These are phyloP conservation scores for Clavelina lepadiformis DNA, from an alignment of 23 tunicate species.

Conservation along the genomic window DNA sequence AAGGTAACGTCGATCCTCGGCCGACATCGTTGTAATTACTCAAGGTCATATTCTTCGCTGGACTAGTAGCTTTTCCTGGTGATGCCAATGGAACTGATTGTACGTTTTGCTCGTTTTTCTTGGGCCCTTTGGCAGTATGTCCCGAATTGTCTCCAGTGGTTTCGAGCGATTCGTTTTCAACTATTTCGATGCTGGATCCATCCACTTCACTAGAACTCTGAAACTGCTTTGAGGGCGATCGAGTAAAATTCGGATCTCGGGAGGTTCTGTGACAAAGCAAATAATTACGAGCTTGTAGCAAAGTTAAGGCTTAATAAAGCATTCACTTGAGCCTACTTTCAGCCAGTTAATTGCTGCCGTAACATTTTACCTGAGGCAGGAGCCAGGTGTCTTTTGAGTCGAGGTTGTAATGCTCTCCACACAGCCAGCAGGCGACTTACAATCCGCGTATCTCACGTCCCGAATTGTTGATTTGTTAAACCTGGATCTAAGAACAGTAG, in stretches of 20 bases:
- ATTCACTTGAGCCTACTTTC: too few relatives aligned
- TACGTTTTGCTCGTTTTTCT: neutral
- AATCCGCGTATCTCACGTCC: conserved; percentile 5
- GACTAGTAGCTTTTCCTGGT: too few relatives aligned
- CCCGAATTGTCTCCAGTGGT: conserved; percentile 5
- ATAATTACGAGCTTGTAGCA: too few relatives aligned
- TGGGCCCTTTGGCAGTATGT: neutral
- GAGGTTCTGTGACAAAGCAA: neutral
- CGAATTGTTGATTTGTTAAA: neutral
- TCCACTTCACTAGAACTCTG: conserved; percentile 16
- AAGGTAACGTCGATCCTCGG: conserved; percentile 2
- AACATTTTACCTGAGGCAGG: too few relatives aligned
- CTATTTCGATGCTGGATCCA: conserved; percentile 45
- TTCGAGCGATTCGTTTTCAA: conserved; percentile 30
- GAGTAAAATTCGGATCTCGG: conserved; percentile 3
- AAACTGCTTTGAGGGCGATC: conserved; percentile 16
- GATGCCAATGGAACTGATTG: too few relatives aligned
- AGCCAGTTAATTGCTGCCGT: too few relatives aligned
- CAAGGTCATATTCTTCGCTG: too few relatives aligned
- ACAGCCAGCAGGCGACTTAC: conserved; percentile 3
- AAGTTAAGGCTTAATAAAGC: too few relatives aligned
- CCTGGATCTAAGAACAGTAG: neutral
- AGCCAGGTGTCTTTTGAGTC: too few relatives aligned
- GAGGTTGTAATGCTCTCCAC: too few relatives aligned
- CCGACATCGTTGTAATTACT: too few relatives aligned